Conservation (phyloP, 2,797 vertebrate species). For the Cryptoprocta ferox region DNA sequence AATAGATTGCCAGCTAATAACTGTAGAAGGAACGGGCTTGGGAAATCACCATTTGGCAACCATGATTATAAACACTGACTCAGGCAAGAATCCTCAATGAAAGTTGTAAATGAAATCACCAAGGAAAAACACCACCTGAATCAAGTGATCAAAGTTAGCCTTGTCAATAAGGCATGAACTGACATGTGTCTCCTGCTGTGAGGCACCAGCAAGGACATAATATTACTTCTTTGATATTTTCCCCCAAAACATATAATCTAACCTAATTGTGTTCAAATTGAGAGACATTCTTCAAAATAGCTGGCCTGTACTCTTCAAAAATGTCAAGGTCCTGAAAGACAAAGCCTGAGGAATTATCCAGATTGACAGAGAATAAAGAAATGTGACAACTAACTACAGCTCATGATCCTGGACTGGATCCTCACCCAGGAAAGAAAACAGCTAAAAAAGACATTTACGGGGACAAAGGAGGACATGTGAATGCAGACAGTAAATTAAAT, state of each 20-base stretch:
- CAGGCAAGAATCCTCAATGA: not conserved
- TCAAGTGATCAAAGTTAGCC: not conserved
- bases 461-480: not conserved
- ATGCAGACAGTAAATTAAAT: not conserved
- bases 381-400: not conserved
- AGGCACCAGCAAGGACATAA: not conserved
- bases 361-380: not conserved
- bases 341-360: not conserved
- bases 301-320: not conserved
- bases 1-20: not conserved
- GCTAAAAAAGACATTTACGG: not conserved
- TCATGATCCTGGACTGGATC: not conserved
- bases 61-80: not conserved
- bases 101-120: not conserved
- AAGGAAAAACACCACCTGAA: not conserved
- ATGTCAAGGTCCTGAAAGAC: not conserved
- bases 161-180: not conserved
- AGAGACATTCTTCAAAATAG: not conserved
- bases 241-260: not conserved
- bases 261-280: not conserved
- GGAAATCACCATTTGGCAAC: not conserved
- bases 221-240: not conserved
- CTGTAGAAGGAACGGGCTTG: not conserved
- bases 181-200: not conserved
- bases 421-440: not conserved